Evolutionary conservation across 2,797 vertebrate genomes (phyloP), one percentile per base, ranked within the genome.

Genomic region (Pseudomugil tenellus): DNA sequence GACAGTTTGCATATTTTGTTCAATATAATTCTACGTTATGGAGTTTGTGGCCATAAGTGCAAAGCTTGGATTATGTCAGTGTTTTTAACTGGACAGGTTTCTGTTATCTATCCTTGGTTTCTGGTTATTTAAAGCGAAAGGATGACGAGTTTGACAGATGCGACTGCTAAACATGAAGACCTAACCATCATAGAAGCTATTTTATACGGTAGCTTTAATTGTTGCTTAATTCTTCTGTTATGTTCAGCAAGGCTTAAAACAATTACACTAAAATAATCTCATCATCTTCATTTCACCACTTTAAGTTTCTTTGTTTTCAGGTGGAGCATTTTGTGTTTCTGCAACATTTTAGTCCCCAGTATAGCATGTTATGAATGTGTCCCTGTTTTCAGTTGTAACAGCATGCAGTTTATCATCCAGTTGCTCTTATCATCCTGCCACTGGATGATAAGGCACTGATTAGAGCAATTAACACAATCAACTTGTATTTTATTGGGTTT

Each of bases 401-500:
- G 88, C 87, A 87, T 88, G 88, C 43, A 48, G 29, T 64, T n/a
- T 46, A 41, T 72, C 66, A 59, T 71, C 72, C 62, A 59, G 51
- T 58, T 19, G 0, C 25, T 19, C 11, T 54, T 23, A 16, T 68
- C 58, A 64, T 67, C 58, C n/a, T 70, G 51, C 19, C 28, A 43
- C n/a, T 54, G 41, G 28, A 46, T 12, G 35, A 60, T 53, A 6
- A 21, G 8, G 21, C 56, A 29, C 26, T 11, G 25, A 59, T 59
- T 10, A 53, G 35, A 58, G 17, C 17, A 41, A 11, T 1, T 65
- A 57, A 39, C 28, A 54, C 43, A 32, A 9, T 58, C 49, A 29
- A 9, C 12, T 31, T 60, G 3, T 54, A 8, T 46, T 60, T 8
- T 35, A 11, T 35, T 68, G 41, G 21, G 82, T 64, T 62, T 70